These are phyloP conservation scores for Scolanthus callimorphus DNA, from an alignment of 92 coral and sea anemone species.

Conservation along the genomic window DNA sequence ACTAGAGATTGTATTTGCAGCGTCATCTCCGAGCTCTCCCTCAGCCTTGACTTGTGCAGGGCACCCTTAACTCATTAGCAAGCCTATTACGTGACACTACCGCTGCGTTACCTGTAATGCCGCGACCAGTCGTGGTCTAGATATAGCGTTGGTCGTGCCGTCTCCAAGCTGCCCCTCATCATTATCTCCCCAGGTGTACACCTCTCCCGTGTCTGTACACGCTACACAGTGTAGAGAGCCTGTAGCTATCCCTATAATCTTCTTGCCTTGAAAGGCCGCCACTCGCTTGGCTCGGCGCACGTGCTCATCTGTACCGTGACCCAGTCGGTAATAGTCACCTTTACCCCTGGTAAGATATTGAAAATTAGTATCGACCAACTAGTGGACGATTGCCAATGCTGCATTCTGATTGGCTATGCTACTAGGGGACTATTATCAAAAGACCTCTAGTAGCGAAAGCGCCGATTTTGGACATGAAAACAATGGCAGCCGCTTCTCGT, in stretches of 20 bases:
- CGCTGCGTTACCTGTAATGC: constrained; percentile 84
- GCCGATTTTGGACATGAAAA: too few species aligned
- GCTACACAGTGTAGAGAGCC: constrained; percentile 98
- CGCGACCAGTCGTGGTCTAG: constrained; percentile 92
- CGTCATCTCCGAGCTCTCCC: too few species aligned
- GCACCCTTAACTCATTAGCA: too few species aligned
- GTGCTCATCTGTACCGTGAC: constrained; percentile 97
- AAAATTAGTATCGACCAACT: too few species aligned
- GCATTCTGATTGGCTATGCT: too few species aligned
- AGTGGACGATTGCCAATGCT: too few species aligned
- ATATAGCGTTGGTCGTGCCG: constrained; percentile 93
- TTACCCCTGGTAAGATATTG: constrained; percentile 99
- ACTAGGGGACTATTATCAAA: too few species aligned
- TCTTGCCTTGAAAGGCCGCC: constrained; percentile 84
- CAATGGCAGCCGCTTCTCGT: too few species aligned
- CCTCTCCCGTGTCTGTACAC: constrained; percentile 95
- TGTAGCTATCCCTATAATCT: constrained; percentile 87
- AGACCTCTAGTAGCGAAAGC: too few species aligned
- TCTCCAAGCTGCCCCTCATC: constrained; percentile 99
- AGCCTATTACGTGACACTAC: too few species aligned
- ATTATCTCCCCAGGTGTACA: constrained; percentile 98
- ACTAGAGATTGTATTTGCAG: too few species aligned
- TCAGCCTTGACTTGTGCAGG: too few species aligned
- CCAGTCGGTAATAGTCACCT: constrained; percentile 96
- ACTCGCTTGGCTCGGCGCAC: constrained; percentile 98